Evolutionary conservation across 2,113 vertebrate genomes (phyloP).

Genomic region (Panthera leo): DNA sequence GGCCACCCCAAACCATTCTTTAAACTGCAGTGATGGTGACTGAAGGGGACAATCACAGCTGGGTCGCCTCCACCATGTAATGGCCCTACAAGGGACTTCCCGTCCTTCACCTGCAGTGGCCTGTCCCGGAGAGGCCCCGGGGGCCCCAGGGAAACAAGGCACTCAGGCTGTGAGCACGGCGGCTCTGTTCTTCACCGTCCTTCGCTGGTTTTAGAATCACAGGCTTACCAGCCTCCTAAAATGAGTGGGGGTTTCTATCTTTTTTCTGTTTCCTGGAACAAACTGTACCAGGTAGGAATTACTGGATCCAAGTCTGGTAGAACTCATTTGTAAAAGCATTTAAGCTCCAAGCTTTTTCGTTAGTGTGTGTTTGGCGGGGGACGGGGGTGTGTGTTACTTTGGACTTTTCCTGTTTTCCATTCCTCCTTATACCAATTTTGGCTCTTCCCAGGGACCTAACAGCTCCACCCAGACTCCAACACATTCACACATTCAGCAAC

Average conservation of each 20-base stretch:
- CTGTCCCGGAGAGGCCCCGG: neutral
- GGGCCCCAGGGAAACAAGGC: accelerated
- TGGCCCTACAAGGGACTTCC: no score
- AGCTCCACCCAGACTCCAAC: neutral
- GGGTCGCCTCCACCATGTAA: neutral
- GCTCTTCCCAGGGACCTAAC: neutral
- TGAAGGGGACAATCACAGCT: neutral
- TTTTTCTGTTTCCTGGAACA: neutral
- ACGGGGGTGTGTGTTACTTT: neutral
- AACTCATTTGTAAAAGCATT: neutral
- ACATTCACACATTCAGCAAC: accelerated
- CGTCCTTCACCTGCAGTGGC: accelerated
- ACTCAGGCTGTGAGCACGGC: accelerated
- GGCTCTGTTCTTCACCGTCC: accelerated
- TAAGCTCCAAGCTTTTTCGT: neutral
- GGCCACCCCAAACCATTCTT: neutral
- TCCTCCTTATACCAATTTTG: neutral
- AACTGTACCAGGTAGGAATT: neutral
- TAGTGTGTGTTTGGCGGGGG: no score
- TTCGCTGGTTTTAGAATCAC: accelerated
- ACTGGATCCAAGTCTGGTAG: neutral
- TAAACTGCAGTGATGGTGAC: neutral
- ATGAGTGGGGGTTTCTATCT: accelerated
- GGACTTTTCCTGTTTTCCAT: neutral
- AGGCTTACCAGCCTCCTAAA: neutral